Evolutionary conservation across 2,888 invertebrate genomes (phyloP).

Genomic region (Beris chalybata): DNA sequence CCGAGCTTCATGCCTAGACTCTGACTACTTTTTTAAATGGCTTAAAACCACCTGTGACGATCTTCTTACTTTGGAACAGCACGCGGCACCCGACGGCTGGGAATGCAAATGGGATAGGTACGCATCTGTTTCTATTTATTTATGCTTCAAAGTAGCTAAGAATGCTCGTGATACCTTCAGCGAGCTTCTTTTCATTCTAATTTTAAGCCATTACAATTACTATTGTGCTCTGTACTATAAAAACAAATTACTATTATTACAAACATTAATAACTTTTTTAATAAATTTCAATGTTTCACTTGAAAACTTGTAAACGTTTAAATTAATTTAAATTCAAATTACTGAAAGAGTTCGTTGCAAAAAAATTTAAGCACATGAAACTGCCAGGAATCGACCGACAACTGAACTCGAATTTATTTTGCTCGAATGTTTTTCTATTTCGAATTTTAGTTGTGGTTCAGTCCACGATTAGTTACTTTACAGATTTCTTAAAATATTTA

Average conservation of each 20-base stretch:
- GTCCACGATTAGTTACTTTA: slow-evolving; percentile 11
- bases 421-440: too few relatives aligned
- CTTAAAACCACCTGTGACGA: slow-evolving; percentile 63
- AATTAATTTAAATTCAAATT: slow-evolving; percentile 13
- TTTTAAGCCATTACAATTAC: background rate
- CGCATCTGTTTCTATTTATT: slow-evolving; percentile 45
- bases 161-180: slow-evolving; percentile 6
- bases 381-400: too few relatives aligned
- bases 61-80: slow-evolving; percentile 65
- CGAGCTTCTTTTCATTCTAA: slow-evolving; percentile 13
- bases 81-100: slow-evolving; percentile 69
- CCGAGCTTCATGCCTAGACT: slow-evolving; percentile 62
- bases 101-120: slow-evolving; percentile 76
- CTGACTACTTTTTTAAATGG: slow-evolving; percentile 64
- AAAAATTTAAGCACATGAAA: too few relatives aligned
- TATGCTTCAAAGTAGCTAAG: slow-evolving; percentile 27
- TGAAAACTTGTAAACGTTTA: slow-evolving; percentile 12
- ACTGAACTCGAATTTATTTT: too few relatives aligned
- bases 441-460: too few relatives aligned
- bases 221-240: slow-evolving; percentile 15
- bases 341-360: background rate
- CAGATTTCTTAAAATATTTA: slow-evolving; percentile 21
- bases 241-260: slow-evolving; percentile 19
- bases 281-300: slow-evolving; percentile 24
- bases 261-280: slow-evolving; percentile 21